Evolutionary conservation across 2,888 invertebrate species (phyloP).

Genomic region (Gortyna flavago): DNA sequence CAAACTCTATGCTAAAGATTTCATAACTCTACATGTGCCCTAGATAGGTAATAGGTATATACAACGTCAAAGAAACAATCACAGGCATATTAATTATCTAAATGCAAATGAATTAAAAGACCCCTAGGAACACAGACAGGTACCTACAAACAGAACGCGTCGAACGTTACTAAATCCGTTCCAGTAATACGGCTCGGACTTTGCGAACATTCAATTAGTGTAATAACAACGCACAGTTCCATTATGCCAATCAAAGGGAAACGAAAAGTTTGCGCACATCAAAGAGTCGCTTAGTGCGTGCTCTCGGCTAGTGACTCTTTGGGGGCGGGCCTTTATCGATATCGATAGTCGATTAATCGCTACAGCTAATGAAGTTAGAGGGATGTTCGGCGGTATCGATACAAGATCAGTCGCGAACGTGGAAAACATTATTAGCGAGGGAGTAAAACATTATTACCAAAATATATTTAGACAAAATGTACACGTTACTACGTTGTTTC

Average conservation of each 20-base stretch:
- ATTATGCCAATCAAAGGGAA: slow-evolving; percentile 88
- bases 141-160: slow-evolving; percentile 66
- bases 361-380: slow-evolving; percentile 59
- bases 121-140: slow-evolving; percentile 57
- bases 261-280: slow-evolving; percentile 87
- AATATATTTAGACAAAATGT: slow-evolving; percentile 38
- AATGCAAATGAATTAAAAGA: slow-evolving; percentile 58
- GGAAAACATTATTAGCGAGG: slow-evolving; percentile 40
- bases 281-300: slow-evolving; percentile 85
- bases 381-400: slow-evolving; percentile 54
- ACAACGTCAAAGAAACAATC: slow-evolving; percentile 9
- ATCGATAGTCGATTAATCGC: slow-evolving; percentile 66
- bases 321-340: slow-evolving; percentile 69
- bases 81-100: slow-evolving; percentile 53
- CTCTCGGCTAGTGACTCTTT: slow-evolving; percentile 78
- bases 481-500: slow-evolving; percentile 26
- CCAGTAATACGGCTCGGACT: slow-evolving; percentile 71
- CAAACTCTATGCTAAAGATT: not conserved
- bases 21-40: not conserved
- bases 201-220: slow-evolving; percentile 87
- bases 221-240: slow-evolving; percentile 87
- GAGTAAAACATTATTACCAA: slow-evolving; percentile 38
- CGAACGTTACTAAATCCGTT: slow-evolving; percentile 69
- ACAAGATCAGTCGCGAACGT: slow-evolving; percentile 49
- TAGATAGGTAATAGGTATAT: not conserved